Evolutionary conservation across 1,140 invertebrate species (phyloP), one percentile per base, ranked within the genome.

Genomic region (Chironomus tepperi): DNA sequence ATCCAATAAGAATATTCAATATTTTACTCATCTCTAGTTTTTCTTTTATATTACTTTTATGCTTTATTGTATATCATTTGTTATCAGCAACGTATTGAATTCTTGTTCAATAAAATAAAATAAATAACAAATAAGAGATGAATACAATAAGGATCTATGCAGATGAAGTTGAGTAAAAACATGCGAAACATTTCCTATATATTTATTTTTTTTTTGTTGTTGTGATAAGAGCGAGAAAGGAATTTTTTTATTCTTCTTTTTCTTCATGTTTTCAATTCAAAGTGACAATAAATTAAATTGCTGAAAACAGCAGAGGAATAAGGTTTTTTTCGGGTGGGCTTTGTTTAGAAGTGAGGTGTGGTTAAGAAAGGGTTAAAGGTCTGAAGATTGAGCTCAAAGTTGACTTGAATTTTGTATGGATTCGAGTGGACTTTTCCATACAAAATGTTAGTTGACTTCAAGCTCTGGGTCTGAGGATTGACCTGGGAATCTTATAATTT

Each of bases 261-360:
- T 34, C 2, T 34, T 2, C 24, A 34, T 34, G 1, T 34, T 34
- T 34, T 34, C 24, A 34, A 70, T 70, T 70, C 65, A 70, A 70
- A 70, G 65, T 70, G 65, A 70, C 65, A 70, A 70, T 70, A 70
- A 70, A 70, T 70, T 70, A 70, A 70, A 70, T 70, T 70, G 65
- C 65, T 70, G 65, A 70, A 70, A 70, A 70, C 65, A 70, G 16
- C 19, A 21, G 65, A 70, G 18, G 65, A 16, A 70, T 7, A 70
- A 10, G 16, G 19, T 70, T 70, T 70, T 21, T 70, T 57, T 19
- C 16, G n/a, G 47, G 5, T 34, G 24, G 5, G 5, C 5, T 47
- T 47, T 47, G 1, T 34, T 34, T 34, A 5, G 24, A 34, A 34
- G 24, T 34, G 24, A 2, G 24, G 24, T 1, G 24, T 34, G 24